These are phyloP conservation scores for Halcyon leucocephala DNA, from an alignment of 2,797 vertebrate genomes.

Conservation along the genomic window DNA sequence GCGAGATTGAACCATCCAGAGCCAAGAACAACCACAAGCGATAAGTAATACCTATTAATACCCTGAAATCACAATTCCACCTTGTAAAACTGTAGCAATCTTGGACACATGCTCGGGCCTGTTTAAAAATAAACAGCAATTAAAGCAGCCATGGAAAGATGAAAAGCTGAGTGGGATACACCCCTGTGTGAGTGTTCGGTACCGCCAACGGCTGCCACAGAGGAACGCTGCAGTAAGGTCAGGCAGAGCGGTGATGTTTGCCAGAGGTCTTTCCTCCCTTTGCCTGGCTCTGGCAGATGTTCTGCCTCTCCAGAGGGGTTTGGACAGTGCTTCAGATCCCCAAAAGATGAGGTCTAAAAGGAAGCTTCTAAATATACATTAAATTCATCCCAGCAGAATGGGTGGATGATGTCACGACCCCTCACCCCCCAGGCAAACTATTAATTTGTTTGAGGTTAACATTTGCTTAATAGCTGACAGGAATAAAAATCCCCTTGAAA, in stretches of 20 bases:
- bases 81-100: background rate
- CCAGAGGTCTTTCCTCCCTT: background rate
- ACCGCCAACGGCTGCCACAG: no score
- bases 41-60: background rate
- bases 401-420: background rate
- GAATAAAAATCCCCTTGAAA: background rate
- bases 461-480: background rate
- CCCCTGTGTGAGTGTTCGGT: background rate
- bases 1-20: background rate
- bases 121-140: background rate
- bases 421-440: background rate
- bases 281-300: background rate
- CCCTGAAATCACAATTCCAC: background rate
- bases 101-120: background rate
- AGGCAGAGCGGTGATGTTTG: background rate
- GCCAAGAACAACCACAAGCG: background rate
- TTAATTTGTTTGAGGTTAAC: background rate
- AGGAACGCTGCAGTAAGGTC: background rate
- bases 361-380: background rate
- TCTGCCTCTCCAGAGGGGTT: background rate
- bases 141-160: background rate
- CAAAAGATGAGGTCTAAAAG: background rate
- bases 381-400: background rate
- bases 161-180: background rate
- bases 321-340: background rate